Percentiles rank a stretch among this genome's conserved stretches.
phyloP scores from a whole-genome alignment of 2,113 vertebrate species.

The Pelmatolapia mariae region DNA sequence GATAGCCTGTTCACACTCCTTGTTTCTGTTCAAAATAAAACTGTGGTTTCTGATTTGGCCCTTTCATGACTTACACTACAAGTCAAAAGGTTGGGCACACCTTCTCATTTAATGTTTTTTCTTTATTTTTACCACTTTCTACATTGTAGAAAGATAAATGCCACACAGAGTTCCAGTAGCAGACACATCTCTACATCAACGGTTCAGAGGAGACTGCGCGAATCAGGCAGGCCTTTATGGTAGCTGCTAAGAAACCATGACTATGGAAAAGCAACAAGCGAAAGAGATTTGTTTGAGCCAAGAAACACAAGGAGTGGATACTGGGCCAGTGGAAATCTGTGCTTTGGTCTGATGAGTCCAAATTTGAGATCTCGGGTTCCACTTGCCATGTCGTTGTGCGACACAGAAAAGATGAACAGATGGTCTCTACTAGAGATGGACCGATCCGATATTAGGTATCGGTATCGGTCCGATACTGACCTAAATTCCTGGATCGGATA shows the following conservation, averaged over 20 bases:
- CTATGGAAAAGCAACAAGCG: not conserved
- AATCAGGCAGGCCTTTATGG: not conserved
- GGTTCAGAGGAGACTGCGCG: not conserved
- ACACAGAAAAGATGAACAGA: not conserved
- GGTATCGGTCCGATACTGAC: no score
- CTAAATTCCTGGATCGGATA: no score
- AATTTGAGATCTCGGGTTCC: not conserved
- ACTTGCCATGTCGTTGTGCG: accelerated
- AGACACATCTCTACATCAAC: accelerated
- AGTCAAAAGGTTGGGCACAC: accelerated
- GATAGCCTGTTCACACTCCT: not conserved
- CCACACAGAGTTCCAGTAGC: not conserved
- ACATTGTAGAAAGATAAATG: not conserved
- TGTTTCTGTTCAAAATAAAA: not conserved
- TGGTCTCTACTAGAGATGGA: not conserved
- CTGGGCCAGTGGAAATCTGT: not conserved
- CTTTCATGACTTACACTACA: not conserved
- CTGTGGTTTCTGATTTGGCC: not conserved
- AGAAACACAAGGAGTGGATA: not conserved
- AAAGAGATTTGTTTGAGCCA: not conserved
- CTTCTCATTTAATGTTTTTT: not conserved
- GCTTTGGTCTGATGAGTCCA: not conserved
- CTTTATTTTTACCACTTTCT: not conserved
- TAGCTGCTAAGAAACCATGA: not conserved
- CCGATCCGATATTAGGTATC: no score